Conservation (phyloP, 2,888 invertebrate species). For the Oscheius sp. region DNA sequence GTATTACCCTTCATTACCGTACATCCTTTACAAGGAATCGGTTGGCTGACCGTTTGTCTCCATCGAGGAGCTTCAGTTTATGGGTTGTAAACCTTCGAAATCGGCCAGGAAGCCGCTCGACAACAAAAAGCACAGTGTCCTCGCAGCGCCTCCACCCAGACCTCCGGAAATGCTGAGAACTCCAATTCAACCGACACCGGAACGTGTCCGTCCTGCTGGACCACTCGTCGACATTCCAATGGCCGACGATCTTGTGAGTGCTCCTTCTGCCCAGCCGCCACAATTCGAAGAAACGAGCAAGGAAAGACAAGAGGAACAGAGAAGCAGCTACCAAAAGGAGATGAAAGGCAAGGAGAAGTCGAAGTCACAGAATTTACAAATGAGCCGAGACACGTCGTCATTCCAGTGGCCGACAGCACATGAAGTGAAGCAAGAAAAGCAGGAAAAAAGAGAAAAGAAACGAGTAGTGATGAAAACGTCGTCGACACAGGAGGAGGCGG, state of each 20-base stretch:
- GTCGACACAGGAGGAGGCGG: background rate
- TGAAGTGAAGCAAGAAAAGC: background rate
- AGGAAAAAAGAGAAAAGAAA: too few species aligned
- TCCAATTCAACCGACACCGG: background rate
- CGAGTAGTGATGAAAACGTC: background rate
- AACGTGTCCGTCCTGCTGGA: too few species aligned
- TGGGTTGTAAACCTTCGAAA: constrained; percentile 15
- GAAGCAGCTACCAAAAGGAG: background rate
- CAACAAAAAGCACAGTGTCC: background rate
- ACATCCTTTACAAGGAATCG: too few species aligned
- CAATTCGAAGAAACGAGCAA: constrained; percentile 20
- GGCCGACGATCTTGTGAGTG: constrained; percentile 8
- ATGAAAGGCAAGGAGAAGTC: background rate
- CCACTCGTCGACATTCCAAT: too few species aligned
- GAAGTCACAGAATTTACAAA: background rate
- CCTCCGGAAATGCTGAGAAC: background rate
- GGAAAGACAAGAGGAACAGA: background rate
- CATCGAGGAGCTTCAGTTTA: background rate
- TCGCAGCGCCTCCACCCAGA: background rate
- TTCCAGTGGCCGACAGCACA: constrained; percentile 14
- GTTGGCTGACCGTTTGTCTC: too few species aligned
- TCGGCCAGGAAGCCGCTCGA: background rate
- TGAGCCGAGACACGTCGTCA: background rate
- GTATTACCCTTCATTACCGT: too few species aligned
- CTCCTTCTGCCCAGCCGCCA: constrained; percentile 2